These are phyloP conservation scores for Scarus forsteni DNA, from an alignment of 2,797 vertebrate species.

Conservation along the genomic window DNA sequence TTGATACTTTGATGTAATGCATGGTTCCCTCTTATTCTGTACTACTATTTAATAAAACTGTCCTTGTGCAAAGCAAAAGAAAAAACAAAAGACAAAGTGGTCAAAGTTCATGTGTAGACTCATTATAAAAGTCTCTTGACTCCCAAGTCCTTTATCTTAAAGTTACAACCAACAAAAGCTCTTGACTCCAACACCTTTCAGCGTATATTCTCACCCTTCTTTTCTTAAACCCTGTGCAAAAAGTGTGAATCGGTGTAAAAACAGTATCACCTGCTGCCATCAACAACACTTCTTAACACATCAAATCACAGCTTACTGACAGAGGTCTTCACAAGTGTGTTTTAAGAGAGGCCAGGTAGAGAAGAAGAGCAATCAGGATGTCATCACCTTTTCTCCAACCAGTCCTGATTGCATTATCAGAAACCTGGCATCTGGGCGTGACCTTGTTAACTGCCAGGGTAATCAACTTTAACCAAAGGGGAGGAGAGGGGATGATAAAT, in stretches of 20 bases:
- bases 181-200: constrained; percentile 32
- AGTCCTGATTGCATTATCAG: constrained; percentile 99
- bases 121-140: constrained; percentile 2
- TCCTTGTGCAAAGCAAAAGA: too few relatives aligned
- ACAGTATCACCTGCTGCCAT: constrained; percentile 41
- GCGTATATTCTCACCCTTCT: constrained; percentile 41
- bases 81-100: too few relatives aligned
- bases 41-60: too few relatives aligned
- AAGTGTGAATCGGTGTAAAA: constrained; percentile 29
- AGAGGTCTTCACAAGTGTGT: constrained; percentile 41
- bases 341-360: constrained; percentile 45
- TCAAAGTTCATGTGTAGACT: too few relatives aligned
- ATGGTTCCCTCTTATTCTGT: too few relatives aligned
- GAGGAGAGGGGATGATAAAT: constrained; percentile 99
- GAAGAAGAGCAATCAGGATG: constrained; percentile 62
- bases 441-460: constrained; percentile 99
- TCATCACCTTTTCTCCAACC: constrained; percentile 78
- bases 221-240: constrained; percentile 36
- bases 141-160: not conserved
- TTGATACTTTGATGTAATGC: too few relatives aligned
- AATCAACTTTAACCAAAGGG: constrained; percentile 99
- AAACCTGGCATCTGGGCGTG: constrained; percentile 99
- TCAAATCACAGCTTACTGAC: constrained; percentile 41
- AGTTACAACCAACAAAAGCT: constrained; percentile 14
- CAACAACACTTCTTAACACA: constrained; percentile 51